Evolutionary conservation across 2,797 vertebrate species (phyloP).

Genomic region (Platalea minor): DNA sequence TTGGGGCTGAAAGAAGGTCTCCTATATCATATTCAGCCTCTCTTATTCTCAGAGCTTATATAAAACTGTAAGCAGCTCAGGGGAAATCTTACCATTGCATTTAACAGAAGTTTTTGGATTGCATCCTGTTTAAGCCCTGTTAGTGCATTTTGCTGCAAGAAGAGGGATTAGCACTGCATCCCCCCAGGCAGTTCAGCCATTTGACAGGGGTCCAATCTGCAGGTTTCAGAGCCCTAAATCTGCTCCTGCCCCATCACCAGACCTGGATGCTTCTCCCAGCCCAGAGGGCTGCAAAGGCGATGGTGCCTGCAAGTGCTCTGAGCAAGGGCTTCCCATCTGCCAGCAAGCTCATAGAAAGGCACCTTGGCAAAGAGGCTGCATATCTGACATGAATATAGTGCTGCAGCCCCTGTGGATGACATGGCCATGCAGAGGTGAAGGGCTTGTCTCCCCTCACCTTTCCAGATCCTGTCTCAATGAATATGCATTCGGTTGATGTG

Average conservation of each 20-base stretch:
- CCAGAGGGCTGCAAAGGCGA: neutral
- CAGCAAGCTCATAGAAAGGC: neutral
- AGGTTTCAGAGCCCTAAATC: neutral
- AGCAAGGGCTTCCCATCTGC: neutral
- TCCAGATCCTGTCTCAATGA: neutral
- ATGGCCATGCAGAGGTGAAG: rapidly evolving
- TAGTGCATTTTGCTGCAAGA: neutral
- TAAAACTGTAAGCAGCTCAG: neutral
- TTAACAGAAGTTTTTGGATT: neutral
- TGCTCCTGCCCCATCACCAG: neutral
- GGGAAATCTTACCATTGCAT: neutral
- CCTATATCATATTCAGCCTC: neutral
- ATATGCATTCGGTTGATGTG: neutral
- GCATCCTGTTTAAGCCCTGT: neutral
- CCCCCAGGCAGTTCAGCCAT: neutral
- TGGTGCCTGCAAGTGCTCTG: neutral
- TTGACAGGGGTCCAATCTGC: neutral
- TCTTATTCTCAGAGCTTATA: neutral
- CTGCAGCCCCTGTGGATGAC: neutral
- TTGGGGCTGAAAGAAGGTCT: neutral
- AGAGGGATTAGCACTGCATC: neutral
- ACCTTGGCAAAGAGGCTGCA: neutral
- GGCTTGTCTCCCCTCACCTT: neutral
- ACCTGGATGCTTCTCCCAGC: neutral
- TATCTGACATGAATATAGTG: rapidly evolving